phyloP scores from a whole-genome alignment of 1,140 invertebrate genomes.

The Ridgeia piscesae region DNA sequence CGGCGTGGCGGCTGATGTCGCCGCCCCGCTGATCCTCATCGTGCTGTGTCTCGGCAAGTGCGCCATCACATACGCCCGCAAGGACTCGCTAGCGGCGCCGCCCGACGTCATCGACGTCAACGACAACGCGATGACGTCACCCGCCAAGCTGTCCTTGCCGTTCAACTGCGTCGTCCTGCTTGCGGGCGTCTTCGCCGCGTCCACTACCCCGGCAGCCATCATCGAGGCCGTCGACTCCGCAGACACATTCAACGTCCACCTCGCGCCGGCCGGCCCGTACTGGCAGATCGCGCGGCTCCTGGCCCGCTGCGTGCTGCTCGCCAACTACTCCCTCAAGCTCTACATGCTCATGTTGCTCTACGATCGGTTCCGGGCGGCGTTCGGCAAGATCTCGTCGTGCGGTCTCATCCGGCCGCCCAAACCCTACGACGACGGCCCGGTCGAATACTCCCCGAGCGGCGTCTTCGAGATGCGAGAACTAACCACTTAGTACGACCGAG shows the following conservation, averaged over 20 bases:
- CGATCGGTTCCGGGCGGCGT: neutral
- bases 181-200: neutral
- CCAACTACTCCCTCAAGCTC: conserved; percentile 12
- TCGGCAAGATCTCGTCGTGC: neutral
- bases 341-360: neutral
- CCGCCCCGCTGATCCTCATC: neutral
- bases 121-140: neutral
- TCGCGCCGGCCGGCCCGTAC: neutral
- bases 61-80: neutral
- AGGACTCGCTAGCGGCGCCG: neutral
- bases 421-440: neutral
- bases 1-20: neutral
- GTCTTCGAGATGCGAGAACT: neutral
- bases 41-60: neutral
- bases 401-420: neutral
- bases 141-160: neutral
- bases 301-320: neutral
- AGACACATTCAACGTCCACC: neutral
- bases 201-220: neutral
- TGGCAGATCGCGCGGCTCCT: neutral
- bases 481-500: neutral
- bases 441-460: neutral
- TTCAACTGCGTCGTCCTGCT: conserved; percentile 3
- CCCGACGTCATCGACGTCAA: neutral
- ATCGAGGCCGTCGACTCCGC: neutral